Evolutionary conservation across 2,888 invertebrate genomes (phyloP).

Genomic region (Falcaria lacertinaria): DNA sequence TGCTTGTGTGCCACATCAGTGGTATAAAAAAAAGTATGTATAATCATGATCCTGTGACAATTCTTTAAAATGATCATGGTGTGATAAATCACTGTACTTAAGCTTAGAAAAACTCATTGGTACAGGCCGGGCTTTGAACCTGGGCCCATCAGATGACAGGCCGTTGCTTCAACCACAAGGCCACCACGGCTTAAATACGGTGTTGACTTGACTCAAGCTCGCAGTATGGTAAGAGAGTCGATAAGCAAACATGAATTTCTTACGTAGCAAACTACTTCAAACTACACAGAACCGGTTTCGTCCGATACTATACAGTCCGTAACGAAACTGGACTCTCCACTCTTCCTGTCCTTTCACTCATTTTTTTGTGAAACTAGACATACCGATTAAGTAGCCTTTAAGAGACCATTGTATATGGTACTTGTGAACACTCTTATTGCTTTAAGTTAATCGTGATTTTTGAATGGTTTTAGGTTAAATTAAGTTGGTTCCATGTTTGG

Average conservation of each 20-base stretch:
- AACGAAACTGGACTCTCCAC: constrained; percentile 34
- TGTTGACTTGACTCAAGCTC: no score
- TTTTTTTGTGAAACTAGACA: constrained; percentile 32
- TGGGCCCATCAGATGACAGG: no score
- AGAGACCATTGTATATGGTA: not conserved
- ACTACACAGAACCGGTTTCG: constrained; percentile 23
- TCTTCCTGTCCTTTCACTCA: constrained; percentile 56
- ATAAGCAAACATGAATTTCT: not conserved
- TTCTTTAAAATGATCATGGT: no score
- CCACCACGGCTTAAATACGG: no score
- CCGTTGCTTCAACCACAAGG: no score
- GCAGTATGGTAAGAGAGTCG: not conserved
- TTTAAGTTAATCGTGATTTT: not conserved
- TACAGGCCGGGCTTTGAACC: no score
- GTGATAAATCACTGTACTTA: no score
- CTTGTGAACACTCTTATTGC: not conserved
- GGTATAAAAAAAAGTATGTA: no score
- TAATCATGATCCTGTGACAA: no score
- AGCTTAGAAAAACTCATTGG: no score
- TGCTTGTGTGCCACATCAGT: no score
- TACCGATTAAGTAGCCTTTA: constrained; percentile 10
- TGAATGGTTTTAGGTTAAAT: not conserved
- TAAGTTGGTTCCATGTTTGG: not conserved
- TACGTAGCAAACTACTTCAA: constrained; percentile 7
- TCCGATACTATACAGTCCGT: constrained; percentile 30